Percentiles rank a stretch among this genome's conserved stretches.
Evolutionary conservation across 2,888 invertebrate species (phyloP).

Genomic region (Caradrina kadenii): DNA sequence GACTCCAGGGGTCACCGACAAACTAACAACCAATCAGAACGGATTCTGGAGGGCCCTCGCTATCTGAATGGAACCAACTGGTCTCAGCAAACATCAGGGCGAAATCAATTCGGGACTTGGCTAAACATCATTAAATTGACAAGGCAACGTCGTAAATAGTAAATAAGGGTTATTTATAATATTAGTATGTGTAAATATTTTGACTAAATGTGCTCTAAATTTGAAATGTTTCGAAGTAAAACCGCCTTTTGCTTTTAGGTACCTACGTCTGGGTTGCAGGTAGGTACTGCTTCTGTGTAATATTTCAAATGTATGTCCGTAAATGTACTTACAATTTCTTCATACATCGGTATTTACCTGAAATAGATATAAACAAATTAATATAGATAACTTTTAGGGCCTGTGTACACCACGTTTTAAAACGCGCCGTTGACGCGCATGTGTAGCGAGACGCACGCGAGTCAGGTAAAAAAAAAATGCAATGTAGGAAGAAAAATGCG

Average conservation of each 20-base stretch:
- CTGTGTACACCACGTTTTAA: too few species aligned
- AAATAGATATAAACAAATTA: constrained; percentile 15
- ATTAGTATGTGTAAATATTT: neutral
- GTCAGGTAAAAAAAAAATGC: too few species aligned
- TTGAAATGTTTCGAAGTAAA: neutral
- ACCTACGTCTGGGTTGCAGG: too few species aligned
- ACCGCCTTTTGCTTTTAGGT: too few species aligned
- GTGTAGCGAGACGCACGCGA: too few species aligned
- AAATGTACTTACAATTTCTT: constrained; percentile 21
- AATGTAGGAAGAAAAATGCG: too few species aligned
- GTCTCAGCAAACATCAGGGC: constrained; percentile 65
- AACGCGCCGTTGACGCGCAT: too few species aligned
- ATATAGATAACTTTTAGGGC: neutral
- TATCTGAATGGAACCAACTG: constrained; percentile 63
- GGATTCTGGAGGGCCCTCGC: constrained; percentile 58
- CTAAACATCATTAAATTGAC: constrained; percentile 65
- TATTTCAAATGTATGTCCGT: neutral
- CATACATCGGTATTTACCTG: constrained; percentile 33
- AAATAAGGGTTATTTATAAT: constrained; percentile 45
- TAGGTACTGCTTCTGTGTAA: too few species aligned
- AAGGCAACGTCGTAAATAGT: constrained; percentile 46
- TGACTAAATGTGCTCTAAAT: constrained; percentile 12
- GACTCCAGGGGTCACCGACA: constrained; percentile 41
- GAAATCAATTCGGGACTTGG: constrained; percentile 66
- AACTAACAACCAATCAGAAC: constrained; percentile 66